Conservation (phyloP, 1,140 invertebrate species). For the Trichonephila inaurata region DNA sequence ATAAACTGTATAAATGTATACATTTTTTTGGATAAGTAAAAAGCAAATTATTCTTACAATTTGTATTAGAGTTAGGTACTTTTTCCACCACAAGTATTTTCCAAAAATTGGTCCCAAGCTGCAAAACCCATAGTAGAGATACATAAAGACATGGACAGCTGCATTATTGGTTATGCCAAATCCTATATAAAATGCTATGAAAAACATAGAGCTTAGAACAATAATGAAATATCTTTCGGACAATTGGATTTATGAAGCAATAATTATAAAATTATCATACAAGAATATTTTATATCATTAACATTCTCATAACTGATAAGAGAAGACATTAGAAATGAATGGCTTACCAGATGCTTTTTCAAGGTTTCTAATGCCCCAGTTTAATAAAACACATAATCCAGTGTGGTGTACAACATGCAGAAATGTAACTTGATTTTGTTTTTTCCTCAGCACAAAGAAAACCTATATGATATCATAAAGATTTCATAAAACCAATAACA, state of each 20-base stretch:
- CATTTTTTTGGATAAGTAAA: too few relatives aligned
- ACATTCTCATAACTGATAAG: too few relatives aligned
- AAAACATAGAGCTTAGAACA: neutral
- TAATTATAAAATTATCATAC: too few relatives aligned
- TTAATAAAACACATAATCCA: neutral
- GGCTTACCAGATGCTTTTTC: neutral
- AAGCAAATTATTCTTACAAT: slow-evolving; percentile 81
- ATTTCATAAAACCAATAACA: too few relatives aligned
- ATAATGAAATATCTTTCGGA: neutral
- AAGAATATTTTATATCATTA: too few relatives aligned
- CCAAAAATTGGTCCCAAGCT: slow-evolving; percentile 91
- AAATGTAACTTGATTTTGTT: neutral
- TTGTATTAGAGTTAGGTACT: slow-evolving; percentile 92
- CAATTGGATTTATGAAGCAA: neutral
- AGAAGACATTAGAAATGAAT: neutral
- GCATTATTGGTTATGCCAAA: slow-evolving; percentile 80
- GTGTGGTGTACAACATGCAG: neutral
- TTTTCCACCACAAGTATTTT: slow-evolving; percentile 96
- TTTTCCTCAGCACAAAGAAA: neutral
- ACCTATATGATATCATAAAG: neutral
- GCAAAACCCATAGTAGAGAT: slow-evolving; percentile 88
- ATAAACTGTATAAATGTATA: too few relatives aligned
- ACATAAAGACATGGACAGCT: slow-evolving; percentile 87
- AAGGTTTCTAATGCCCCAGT: neutral
- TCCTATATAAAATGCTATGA: neutral